Evolutionary conservation across 1,140 invertebrate species (phyloP), one percentile per base, ranked within the genome.

Genomic region (Amyelois transitella): DNA sequence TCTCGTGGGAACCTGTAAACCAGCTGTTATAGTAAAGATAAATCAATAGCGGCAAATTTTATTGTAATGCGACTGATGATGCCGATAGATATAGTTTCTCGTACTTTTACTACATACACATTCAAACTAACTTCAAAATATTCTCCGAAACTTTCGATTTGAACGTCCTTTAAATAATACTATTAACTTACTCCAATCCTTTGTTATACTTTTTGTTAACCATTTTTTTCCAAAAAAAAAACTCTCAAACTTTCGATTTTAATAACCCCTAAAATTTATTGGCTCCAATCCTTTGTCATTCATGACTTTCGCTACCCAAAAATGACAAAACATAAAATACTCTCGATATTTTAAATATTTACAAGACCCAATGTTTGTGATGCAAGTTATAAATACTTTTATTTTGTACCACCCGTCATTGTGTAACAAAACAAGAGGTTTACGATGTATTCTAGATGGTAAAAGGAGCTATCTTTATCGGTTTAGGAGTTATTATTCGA

Each of bases 321-420:
- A 60, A 74, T 62, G 53, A 52, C n/a, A 32, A 72, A 77, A 82
- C 76, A 78, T 66, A 65, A 68, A 76, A 75, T 76, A 59, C 60
- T 65, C 52, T 47, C 60, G 56, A 78, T 83, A 85, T 83, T 84
- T n/a, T n/a, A n/a, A 85, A 82, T 82, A 84, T 84, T 85, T 83
- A 87, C 79, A 77, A 66, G 69, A 63, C 54, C 54, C 60, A 71
- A 68, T 72, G 68, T 79, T 78, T 67, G 73, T 70, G 64, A 60
- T 48, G 66, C 10, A 48, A 61, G 66, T 75, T 82, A 87, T 79
- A 84, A 85, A 87, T 85, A 85, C 77, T 63, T 55, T 63, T 71
- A 67, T 81, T 84, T 81, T 82, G 77, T 75, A 75, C 62, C 74
- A 81, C 75, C 75, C 76, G 75, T 81, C 73, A 79, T 70, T 64